These are phyloP conservation scores for Halichoerus grypus DNA, from an alignment of 2,113 vertebrate genomes.

Conservation along the genomic window DNA sequence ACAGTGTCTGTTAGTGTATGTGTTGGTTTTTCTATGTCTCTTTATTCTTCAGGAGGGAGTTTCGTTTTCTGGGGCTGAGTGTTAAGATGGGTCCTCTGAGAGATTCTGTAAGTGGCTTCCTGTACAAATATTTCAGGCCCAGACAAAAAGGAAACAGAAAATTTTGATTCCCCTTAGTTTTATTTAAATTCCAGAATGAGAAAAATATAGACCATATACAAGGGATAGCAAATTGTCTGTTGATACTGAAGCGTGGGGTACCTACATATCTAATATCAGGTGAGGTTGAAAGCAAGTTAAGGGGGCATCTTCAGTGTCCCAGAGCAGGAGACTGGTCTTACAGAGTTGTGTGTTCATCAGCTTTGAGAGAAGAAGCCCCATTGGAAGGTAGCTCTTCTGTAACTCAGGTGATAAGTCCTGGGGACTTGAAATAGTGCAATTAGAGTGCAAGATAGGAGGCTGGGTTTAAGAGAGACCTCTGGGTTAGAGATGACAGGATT, in stretches of 20 bases:
- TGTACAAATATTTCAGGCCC: constrained; percentile 11
- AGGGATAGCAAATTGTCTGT: background rate
- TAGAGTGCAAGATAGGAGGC: background rate
- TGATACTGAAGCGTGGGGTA: background rate
- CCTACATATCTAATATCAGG: background rate
- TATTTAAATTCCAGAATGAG: background rate
- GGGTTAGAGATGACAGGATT: background rate
- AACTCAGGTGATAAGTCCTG: background rate
- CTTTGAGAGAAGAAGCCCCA: background rate
- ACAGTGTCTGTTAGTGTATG: background rate
- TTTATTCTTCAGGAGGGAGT: constrained; percentile 10
- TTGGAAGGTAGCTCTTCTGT: background rate
- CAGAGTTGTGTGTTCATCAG: background rate
- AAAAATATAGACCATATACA: background rate
- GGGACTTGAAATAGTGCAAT: background rate
- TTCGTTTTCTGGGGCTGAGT: background rate
- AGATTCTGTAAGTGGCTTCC: background rate
- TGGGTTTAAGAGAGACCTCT: background rate
- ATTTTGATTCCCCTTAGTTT: constrained; percentile 1
- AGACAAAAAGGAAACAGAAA: constrained; percentile 7
- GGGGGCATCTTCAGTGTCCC: background rate
- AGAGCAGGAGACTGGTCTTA: background rate
- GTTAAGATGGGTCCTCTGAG: background rate
- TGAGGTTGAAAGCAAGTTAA: background rate
- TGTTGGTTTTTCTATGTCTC: background rate